These are phyloP conservation scores for Protonemura montana DNA, from an alignment of 2,888 invertebrate species.

Conservation along the genomic window DNA sequence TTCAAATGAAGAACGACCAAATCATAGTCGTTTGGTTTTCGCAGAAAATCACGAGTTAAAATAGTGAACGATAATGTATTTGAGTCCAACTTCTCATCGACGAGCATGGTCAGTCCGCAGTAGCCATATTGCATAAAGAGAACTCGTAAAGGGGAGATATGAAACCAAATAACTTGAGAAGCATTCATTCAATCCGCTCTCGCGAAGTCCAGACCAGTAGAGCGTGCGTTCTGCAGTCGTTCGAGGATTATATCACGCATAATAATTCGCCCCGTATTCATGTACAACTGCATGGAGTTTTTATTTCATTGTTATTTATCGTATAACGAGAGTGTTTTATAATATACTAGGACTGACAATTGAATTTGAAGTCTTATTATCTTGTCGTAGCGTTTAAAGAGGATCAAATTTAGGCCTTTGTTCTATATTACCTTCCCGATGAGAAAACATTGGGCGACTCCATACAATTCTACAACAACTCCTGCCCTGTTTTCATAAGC, in stretches of 20 bases:
- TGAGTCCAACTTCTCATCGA: background rate
- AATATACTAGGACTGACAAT: background rate
- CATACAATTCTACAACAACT: background rate
- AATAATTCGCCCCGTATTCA: background rate
- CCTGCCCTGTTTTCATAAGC: background rate
- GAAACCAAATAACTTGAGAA: constrained; percentile 7
- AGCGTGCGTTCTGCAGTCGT: background rate
- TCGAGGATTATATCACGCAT: background rate
- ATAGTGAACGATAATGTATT: background rate
- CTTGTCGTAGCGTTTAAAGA: background rate
- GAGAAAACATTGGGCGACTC: background rate
- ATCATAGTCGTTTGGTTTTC: background rate
- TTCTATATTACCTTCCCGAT: background rate
- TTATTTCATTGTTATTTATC: background rate
- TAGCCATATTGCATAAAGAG: background rate
- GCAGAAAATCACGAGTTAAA: background rate
- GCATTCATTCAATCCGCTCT: background rate
- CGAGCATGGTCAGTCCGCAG: background rate
- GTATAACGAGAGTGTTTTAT: background rate
- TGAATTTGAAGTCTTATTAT: background rate
- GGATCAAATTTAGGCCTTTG: background rate
- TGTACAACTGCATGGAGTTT: background rate
- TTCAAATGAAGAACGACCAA: background rate
- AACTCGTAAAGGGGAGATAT: background rate
- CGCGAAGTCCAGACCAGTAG: background rate